These are phyloP conservation scores for Tachysurus fulvidraco DNA, from an alignment of 2,113 vertebrate species.

Conservation along the genomic window DNA sequence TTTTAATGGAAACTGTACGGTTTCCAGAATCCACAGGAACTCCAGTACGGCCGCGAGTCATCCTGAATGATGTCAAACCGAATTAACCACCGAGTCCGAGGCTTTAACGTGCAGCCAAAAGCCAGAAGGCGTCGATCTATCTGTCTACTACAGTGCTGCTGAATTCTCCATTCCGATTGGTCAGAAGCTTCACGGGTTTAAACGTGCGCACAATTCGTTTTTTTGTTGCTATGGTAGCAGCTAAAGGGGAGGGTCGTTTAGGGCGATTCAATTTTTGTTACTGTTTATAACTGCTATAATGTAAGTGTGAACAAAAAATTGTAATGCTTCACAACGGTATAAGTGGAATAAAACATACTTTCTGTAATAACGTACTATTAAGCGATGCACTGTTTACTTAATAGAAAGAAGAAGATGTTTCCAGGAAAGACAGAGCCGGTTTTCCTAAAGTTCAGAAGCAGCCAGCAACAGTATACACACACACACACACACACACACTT, in stretches of 20 bases:
- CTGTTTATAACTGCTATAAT: neutral
- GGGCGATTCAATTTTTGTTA: no score
- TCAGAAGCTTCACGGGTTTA: no score
- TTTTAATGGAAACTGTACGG: neutral
- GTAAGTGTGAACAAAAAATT: neutral
- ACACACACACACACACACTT: constrained; percentile 5
- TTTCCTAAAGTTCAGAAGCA: neutral
- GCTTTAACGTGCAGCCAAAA: no score
- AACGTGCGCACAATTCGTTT: no score
- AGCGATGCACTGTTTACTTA: neutral
- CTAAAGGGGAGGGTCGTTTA: no score
- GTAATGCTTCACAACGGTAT: neutral
- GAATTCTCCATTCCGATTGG: no score
- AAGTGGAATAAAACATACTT: neutral
- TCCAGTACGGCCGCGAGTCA: neutral
- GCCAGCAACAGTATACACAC: neutral
- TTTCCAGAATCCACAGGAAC: neutral
- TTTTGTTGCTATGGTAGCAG: no score
- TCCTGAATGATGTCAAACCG: neutral
- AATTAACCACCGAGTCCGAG: neutral
- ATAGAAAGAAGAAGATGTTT: neutral
- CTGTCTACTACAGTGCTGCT: no score
- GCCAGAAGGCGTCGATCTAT: no score
- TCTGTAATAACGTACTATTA: neutral
- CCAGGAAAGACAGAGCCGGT: neutral